These are phyloP conservation scores for Chironomus striatipennis DNA, from an alignment of 1,140 invertebrate genomes.

Conservation along the genomic window DNA sequence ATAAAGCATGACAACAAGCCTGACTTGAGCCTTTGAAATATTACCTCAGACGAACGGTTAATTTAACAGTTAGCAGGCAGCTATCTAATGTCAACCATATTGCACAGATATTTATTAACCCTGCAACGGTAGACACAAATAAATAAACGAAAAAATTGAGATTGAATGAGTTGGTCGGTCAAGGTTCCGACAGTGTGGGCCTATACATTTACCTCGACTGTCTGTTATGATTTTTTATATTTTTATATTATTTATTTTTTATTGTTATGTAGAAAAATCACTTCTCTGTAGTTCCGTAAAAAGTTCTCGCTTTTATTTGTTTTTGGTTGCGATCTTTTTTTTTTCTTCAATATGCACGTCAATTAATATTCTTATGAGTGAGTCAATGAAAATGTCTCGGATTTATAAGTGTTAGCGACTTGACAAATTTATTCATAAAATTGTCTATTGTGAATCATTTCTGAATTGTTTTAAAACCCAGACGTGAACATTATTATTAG, in stretches of 20 bases:
- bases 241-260: not conserved
- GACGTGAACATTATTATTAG: no score
- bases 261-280: not conserved
- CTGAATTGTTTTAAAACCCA: not conserved
- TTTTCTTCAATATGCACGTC: no score
- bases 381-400: no score
- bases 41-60: not conserved
- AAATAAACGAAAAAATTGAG: not conserved
- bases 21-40: not conserved
- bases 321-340: not conserved
- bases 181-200: not conserved
- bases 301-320: not conserved
- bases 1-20: not conserved
- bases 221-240: not conserved
- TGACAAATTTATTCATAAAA: not conserved
- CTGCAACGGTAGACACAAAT: not conserved
- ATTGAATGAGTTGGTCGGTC: not conserved
- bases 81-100: not conserved
- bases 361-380: no score
- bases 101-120: not conserved
- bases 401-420: not conserved
- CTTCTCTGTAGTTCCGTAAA: not conserved
- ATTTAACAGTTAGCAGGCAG: not conserved
- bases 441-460: not conserved
- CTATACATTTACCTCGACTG: not conserved